phyloP scores from a whole-genome alignment of 2,113 vertebrate genomes.

The Notiomystis cincta region DNA sequence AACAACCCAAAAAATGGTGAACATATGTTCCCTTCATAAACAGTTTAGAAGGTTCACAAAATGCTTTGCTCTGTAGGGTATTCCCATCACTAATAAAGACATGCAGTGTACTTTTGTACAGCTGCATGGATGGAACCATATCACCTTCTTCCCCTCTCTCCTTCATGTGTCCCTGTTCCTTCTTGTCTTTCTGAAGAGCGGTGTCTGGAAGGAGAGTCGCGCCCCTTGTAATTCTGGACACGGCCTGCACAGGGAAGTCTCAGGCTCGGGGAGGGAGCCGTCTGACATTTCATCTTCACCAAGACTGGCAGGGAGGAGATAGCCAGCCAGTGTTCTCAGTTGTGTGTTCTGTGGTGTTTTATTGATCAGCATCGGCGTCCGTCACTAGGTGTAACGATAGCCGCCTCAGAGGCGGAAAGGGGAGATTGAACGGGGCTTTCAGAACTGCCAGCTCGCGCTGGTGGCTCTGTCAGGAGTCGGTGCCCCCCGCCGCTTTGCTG shows the following conservation, averaged over 20 bases:
- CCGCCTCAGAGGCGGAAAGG: not conserved
- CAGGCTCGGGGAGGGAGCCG: not conserved
- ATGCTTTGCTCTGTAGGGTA: not conserved
- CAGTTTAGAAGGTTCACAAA: not conserved
- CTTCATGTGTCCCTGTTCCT: not conserved
- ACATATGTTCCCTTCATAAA: not conserved
- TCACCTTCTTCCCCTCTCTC: not conserved
- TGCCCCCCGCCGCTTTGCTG: not conserved
- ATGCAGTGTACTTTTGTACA: not conserved
- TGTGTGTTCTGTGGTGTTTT: not conserved
- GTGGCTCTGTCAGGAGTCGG: not conserved
- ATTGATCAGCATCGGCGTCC: not conserved
- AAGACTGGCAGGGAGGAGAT: not conserved
- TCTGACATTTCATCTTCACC: constrained; percentile 6
- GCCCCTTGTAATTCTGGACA: not conserved
- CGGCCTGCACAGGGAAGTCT: not conserved
- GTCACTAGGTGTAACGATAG: not conserved
- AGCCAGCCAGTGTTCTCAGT: not conserved
- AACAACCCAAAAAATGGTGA: not conserved
- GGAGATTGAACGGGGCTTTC: not conserved
- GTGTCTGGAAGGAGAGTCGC: not conserved
- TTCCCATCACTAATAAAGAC: not conserved
- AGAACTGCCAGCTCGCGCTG: not conserved
- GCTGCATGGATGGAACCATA: not conserved
- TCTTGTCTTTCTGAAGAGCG: not conserved